Evolutionary conservation across 2,888 invertebrate species (phyloP).

Genomic region (Stenoptilia bipunctidactyla): DNA sequence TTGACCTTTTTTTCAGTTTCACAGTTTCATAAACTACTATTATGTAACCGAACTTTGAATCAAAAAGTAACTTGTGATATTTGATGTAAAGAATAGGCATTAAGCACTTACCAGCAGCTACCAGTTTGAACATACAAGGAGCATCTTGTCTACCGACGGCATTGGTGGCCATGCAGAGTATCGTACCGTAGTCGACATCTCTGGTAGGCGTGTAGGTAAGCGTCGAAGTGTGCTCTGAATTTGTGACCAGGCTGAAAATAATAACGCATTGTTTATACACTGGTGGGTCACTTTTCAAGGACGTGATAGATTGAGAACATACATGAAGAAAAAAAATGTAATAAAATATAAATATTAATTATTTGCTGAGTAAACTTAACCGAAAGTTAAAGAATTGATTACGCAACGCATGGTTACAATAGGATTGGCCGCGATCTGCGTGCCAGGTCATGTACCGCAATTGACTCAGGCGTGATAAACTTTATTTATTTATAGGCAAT

Average conservation of each 20-base stretch:
- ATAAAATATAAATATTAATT: not conserved
- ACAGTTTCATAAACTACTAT: too few species aligned
- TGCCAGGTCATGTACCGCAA: too few species aligned
- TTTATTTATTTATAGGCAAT: too few species aligned
- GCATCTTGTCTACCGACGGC: constrained; percentile 82
- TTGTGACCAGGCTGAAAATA: constrained; percentile 51
- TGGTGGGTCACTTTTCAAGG: not conserved
- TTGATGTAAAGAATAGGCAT: not conserved
- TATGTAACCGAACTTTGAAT: too few species aligned
- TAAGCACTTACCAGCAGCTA: constrained; percentile 79
- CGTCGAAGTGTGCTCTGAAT: constrained; percentile 74
- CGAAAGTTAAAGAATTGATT: too few species aligned
- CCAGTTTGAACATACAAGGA: constrained; percentile 87
- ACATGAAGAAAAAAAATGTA: not conserved
- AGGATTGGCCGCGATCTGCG: too few species aligned
- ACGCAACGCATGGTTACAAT: too few species aligned
- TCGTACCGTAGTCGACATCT: constrained; percentile 88
- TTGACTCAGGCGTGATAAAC: too few species aligned
- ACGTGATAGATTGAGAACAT: too few species aligned
- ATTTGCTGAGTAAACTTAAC: not conserved
- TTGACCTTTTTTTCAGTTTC: too few species aligned
- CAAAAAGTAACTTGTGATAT: too few species aligned
- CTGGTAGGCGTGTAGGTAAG: constrained; percentile 86
- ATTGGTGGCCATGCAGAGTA: constrained; percentile 86
- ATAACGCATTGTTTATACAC: not conserved